Evolutionary conservation across 2,888 invertebrate genomes (phyloP).

Genomic region (Tethea ocularis): DNA sequence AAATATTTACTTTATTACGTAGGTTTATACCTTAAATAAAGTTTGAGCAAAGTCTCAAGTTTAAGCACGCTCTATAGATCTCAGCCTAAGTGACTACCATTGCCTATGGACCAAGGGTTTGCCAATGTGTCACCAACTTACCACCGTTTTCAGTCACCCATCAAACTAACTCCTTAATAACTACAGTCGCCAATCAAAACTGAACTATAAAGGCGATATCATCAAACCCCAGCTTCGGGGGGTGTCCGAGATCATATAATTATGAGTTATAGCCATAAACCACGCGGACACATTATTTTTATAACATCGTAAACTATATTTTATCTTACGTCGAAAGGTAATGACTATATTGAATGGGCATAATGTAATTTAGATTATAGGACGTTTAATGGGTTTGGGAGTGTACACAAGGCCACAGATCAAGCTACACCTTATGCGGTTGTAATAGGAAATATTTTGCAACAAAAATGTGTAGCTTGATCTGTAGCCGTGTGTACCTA

Average conservation of each 20-base stretch:
- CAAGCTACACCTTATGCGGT: too few species aligned
- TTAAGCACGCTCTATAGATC: too few species aligned
- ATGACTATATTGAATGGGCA: conserved; percentile 47
- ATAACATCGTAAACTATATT: conserved; percentile 56
- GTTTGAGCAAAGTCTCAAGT: too few species aligned
- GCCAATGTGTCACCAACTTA: too few species aligned
- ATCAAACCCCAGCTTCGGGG: conserved; percentile 23
- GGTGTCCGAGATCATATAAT: conserved; percentile 55
- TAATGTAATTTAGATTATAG: conserved; percentile 38
- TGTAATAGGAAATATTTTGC: too few species aligned
- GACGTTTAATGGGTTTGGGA: neutral
- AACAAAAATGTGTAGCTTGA: too few species aligned
- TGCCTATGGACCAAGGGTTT: too few species aligned
- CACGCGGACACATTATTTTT: conserved; percentile 59
- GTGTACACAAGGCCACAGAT: too few species aligned
- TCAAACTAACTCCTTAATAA: conserved; percentile 20
- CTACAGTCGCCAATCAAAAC: conserved; percentile 46
- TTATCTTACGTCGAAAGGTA: conserved; percentile 33
- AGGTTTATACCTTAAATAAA: too few species aligned
- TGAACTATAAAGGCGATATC: conserved; percentile 32
- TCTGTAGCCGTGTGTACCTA: too few species aligned
- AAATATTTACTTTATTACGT: too few species aligned
- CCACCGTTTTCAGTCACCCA: neutral
- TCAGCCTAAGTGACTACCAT: too few species aligned
- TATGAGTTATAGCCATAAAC: conserved; percentile 61